A percentile compares a stretch with the other conserved stretches of the same genome.
Conservation (phyloP, 2,113 vertebrate genomes). For the Noctilio leporinus region DNA sequence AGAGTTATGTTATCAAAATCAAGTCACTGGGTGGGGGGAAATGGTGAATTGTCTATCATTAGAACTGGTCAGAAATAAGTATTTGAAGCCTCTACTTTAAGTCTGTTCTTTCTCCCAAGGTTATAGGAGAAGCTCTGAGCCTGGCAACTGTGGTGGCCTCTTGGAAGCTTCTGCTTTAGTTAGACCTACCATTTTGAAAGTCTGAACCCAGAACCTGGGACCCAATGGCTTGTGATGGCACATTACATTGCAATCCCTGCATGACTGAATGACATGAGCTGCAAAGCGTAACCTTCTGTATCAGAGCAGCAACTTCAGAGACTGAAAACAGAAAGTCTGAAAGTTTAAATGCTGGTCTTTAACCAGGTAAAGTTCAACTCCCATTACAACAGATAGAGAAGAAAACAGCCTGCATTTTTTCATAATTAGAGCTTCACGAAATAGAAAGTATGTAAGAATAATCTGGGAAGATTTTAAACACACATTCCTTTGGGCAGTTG, state of each 20-base stretch:
- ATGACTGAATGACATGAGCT: neutral
- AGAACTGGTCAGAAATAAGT: neutral
- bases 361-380: neutral
- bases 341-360: neutral
- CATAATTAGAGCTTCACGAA: neutral
- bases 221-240: too few species aligned
- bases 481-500: neutral
- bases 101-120: neutral
- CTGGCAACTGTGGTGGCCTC: neutral
- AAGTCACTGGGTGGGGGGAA: neutral
- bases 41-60: neutral
- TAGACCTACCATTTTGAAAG: neutral
- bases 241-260: neutral
- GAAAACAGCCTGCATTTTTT: neutral
- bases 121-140: neutral
- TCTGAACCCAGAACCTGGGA: neutral
- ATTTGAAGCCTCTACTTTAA: neutral
- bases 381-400: neutral
- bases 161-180: neutral
- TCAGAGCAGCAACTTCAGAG: neutral
- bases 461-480: neutral
- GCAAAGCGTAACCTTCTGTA: neutral
- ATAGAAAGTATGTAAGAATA: neutral
- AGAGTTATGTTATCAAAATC: neutral
- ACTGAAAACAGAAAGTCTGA: neutral